phyloP scores from a whole-genome alignment of 2,113 vertebrate genomes.

The Hydrochoerus hydrochaeris region DNA sequence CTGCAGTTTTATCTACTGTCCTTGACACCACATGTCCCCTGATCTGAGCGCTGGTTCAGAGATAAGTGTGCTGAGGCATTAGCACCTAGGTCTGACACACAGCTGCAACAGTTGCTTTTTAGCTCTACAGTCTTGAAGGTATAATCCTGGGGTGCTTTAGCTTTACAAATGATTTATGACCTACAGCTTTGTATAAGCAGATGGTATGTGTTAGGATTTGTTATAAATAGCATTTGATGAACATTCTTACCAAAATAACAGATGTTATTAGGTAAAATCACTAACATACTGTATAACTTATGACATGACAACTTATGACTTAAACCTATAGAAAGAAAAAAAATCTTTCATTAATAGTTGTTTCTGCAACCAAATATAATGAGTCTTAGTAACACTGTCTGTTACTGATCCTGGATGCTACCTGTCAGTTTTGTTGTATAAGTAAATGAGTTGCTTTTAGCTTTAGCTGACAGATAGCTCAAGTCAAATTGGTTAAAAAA shows the following conservation, averaged over 20 bases:
- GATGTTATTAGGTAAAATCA: neutral
- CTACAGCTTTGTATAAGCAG: neutral
- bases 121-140: neutral
- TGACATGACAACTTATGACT: neutral
- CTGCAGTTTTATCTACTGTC: neutral
- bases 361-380: slow-evolving; percentile 37
- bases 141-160: neutral
- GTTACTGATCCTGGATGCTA: neutral
- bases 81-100: neutral
- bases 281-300: neutral
- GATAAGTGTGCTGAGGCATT: neutral
- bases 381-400: neutral
- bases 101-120: neutral
- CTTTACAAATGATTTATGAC: neutral
- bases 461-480: slow-evolving; percentile 24
- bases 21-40: neutral
- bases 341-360: neutral
- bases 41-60: neutral
- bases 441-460: slow-evolving; percentile 45
- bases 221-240: neutral
- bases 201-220: neutral
- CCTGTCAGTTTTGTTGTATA: neutral
- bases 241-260: neutral
- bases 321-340: slow-evolving; percentile 21
- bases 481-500: slow-evolving; percentile 12